These are phyloP conservation scores for Atherinomorus stipes DNA, from an alignment of 2,113 vertebrate species.

Conservation along the genomic window DNA sequence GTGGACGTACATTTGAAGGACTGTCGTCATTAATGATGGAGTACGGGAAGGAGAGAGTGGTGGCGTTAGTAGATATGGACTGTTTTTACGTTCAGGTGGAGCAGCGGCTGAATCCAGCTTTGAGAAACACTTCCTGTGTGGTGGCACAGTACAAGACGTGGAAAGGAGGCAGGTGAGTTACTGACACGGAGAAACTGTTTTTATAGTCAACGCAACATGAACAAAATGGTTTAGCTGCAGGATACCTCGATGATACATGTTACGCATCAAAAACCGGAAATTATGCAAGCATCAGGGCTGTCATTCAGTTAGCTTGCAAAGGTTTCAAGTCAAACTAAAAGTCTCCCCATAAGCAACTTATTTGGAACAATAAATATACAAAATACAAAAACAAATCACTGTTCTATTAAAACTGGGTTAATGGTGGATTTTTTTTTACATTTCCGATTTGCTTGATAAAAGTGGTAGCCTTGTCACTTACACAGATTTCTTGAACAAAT, in stretches of 20 bases:
- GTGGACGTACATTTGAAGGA: not conserved
- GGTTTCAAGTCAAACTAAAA: no score
- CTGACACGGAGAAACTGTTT: conserved; percentile 9
- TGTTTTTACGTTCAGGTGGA: conserved; percentile 99
- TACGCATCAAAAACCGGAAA: not conserved
- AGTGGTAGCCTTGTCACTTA: no score
- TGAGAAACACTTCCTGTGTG: conserved; percentile 90
- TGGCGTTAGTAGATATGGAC: conserved; percentile 96
- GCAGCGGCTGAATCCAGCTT: conserved; percentile 88
- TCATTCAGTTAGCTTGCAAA: not conserved
- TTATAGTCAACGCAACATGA: conserved; percentile 8
- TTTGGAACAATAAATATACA: no score
- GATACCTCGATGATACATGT: not conserved
- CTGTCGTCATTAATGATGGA: conserved; percentile 74
- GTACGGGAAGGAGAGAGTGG: conserved; percentile 88
- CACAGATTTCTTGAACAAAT: no score
- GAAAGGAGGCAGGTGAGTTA: conserved; percentile 93
- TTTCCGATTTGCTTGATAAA: no score
- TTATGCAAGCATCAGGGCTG: not conserved
- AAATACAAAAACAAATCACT: no score
- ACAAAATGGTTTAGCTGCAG: not conserved
- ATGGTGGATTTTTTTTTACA: no score
- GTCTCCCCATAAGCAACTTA: no score
- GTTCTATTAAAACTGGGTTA: no score
- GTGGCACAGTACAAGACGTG: conserved; percentile 97